Base-by-base conservation (phyloP, 2,113 vertebrate species). In the Turdus rufiventris region DNA sequence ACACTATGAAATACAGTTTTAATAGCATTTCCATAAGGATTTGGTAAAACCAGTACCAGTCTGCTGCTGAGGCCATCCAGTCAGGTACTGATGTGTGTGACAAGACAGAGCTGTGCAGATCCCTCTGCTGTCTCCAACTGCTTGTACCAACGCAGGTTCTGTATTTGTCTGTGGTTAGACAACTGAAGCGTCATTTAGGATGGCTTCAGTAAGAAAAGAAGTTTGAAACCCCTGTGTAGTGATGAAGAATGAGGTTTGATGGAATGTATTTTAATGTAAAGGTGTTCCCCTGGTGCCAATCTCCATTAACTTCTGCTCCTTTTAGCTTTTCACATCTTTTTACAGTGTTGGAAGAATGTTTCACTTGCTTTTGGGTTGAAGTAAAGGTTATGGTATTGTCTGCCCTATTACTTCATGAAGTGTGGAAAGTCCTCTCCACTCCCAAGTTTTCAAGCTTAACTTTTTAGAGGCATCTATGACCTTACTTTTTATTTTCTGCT, bases 61-160 rank as follows among this genome's bases (percentile, higher is more conserved):
- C 5, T 80, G 12, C 54, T 50, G 43, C 70, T 4, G 3, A 62
- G 65, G 25, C 43, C 0, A 0, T 56, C 26, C 16, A 18, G 53
- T 45, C 66, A 58, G 57, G 4, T 54, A 42, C 56, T 58, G 31
- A n/a, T 50, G 48, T 23, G 7, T 31, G 29, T 29, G 21, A 47
- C 25, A 66, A 53, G n/a, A 58, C 4, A 66, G 56, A 81, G 28
- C 42, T 74, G 47, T 77, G 21, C 31, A 40, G 38, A 31, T 14
- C 6, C 4, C 24, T 42, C 29, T 56, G 18, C 28, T 14, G 31
- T 21, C n/a, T 70, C 38, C 42, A 81, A 0, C 24, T 90, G 70
- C 79, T 83, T 68, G 24, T 79, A 38, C 7, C 21, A 65, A 60
- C 34, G n/a, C 67, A 87, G 45, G 26, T 62, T 53, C 24, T 77